Evolutionary conservation across 2,113 vertebrate species (phyloP).

Genomic region (Lagopus muta): DNA sequence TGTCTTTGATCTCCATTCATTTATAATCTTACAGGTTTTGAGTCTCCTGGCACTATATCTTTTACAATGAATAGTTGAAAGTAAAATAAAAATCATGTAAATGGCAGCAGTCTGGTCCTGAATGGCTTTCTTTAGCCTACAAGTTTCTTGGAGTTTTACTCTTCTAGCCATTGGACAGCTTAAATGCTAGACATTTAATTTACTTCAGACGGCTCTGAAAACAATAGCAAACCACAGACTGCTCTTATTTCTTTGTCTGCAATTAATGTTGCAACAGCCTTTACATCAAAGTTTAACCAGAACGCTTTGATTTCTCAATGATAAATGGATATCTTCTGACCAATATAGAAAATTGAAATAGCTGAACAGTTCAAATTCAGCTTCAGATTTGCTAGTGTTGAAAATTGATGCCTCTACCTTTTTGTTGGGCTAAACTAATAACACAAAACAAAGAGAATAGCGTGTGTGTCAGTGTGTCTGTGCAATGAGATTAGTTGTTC

Average conservation of each 20-base stretch:
- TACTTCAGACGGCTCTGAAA: slow-evolving; percentile 37
- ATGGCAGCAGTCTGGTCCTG: not conserved
- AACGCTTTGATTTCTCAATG: slow-evolving; percentile 56
- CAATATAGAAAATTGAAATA: slow-evolving; percentile 7
- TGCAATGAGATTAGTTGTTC: not conserved
- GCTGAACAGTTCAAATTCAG: not conserved
- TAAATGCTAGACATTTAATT: slow-evolving; percentile 53
- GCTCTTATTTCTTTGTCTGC: slow-evolving; percentile 49
- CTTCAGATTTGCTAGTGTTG: slow-evolving; percentile 9
- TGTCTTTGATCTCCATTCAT: slow-evolving; percentile 54
- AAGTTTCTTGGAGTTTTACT: slow-evolving; percentile 23
- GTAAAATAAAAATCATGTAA: slow-evolving; percentile 1
- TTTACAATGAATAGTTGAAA: not conserved
- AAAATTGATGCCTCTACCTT: not conserved
- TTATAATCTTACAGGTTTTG: slow-evolving; percentile 22
- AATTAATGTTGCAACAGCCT: slow-evolving; percentile 54
- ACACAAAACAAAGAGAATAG: not conserved
- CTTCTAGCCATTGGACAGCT: slow-evolving; percentile 16
- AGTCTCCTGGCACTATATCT: not conserved
- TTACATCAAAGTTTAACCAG: slow-evolving; percentile 53
- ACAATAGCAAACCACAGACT: slow-evolving; percentile 51
- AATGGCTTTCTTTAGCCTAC: not conserved
- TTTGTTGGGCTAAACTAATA: slow-evolving; percentile 19
- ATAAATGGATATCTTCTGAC: slow-evolving; percentile 31
- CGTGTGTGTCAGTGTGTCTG: not conserved